Conservation (phyloP, 2,797 vertebrate species). For the Hapalemur alaotrensis region DNA sequence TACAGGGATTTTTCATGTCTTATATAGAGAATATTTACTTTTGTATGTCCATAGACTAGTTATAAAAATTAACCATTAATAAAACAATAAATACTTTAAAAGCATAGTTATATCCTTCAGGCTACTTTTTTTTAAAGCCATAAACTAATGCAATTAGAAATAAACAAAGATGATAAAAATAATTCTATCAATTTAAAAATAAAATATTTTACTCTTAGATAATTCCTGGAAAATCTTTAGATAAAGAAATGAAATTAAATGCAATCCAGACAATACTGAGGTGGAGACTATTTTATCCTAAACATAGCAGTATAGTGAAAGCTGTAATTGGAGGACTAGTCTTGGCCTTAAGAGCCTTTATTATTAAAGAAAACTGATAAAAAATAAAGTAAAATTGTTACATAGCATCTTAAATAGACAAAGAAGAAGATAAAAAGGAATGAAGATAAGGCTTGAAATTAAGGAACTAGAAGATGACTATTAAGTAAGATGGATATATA, state of each 20-base stretch:
- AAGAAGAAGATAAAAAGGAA: not conserved
- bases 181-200: not conserved
- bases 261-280: not conserved
- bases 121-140: not conserved
- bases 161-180: not conserved
- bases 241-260: not conserved
- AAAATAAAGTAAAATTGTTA: not conserved
- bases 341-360: not conserved
- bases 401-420: not conserved
- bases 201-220: not conserved
- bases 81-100: not conserved
- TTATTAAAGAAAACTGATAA: not conserved
- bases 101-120: not conserved
- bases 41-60: not conserved
- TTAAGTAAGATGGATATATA: not conserved
- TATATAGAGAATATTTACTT: not conserved
- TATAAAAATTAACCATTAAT: not conserved
- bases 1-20: not conserved
- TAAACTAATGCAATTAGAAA: not conserved
- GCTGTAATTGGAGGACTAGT: not conserved
- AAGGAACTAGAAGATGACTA: not conserved
- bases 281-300: not conserved
- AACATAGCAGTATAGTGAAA: not conserved
- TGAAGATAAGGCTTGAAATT: not conserved
- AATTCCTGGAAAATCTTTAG: not conserved